These are phyloP conservation scores for Leistus spinibarbis DNA, from an alignment of 2,888 invertebrate species.

Conservation along the genomic window DNA sequence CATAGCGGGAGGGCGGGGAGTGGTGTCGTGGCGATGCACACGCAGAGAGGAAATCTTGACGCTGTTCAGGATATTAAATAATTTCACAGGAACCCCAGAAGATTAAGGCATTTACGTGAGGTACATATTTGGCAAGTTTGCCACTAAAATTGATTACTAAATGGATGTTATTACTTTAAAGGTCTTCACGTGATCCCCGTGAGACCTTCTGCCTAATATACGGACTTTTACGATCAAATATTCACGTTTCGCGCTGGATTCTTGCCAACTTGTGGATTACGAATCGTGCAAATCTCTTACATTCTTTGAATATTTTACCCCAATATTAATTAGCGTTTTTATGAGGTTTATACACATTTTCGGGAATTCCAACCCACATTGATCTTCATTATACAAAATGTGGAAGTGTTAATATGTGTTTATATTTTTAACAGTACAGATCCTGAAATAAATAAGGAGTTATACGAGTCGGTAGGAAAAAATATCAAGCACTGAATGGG, in stretches of 20 bases:
- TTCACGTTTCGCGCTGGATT: constrained; percentile 7
- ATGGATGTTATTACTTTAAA: constrained; percentile 40
- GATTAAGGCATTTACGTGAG: constrained; percentile 40
- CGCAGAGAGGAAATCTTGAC: constrained; percentile 27
- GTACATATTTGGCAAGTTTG: constrained; percentile 40
- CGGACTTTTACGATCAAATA: constrained; percentile 11
- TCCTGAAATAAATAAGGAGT: no score
- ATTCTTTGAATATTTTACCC: background rate
- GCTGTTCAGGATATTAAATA: constrained; percentile 38
- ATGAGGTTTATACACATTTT: no score
- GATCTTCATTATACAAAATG: no score
- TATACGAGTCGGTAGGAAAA: no score
- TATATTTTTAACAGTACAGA: no score
- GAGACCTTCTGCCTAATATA: constrained; percentile 17
- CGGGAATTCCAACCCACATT: no score
- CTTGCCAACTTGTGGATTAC: background rate
- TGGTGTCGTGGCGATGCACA: background rate
- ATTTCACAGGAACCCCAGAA: constrained; percentile 37
- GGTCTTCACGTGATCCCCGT: constrained; percentile 20
- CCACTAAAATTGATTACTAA: constrained; percentile 40
- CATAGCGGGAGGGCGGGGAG: constrained; percentile 25
- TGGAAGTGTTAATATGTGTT: no score
- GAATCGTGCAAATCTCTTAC: background rate
- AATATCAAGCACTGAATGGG: no score
- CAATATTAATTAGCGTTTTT: no score